Evolutionary conservation across 2,888 invertebrate species (phyloP).

Genomic region (Nephrotoma appendiculata): DNA sequence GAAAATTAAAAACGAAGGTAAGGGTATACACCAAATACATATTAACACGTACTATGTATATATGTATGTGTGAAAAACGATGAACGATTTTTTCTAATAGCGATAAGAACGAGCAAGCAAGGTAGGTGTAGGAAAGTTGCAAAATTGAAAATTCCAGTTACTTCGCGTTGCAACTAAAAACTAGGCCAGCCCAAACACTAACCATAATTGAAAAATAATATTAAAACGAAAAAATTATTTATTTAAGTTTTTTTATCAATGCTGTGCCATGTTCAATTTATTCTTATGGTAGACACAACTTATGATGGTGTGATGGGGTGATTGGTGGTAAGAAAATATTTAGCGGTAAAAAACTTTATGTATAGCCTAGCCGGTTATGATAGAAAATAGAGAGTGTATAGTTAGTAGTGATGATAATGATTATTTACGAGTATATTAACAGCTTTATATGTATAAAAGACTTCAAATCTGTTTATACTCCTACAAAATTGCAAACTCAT

Average conservation of each 20-base stretch:
- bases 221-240: neutral
- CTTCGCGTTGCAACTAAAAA: neutral
- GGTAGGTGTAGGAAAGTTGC: neutral
- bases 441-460: neutral
- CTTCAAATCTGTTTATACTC: neutral
- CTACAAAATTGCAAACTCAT: neutral
- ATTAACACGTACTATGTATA: no score
- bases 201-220: neutral
- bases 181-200: neutral
- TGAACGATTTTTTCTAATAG: neutral
- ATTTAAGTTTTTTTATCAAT: neutral
- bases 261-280: neutral
- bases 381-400: neutral
- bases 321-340: neutral
- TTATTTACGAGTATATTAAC: neutral
- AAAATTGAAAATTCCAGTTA: neutral
- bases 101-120: neutral
- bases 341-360: no score
- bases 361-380: no score
- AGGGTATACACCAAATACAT: neutral
- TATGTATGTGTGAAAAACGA: neutral
- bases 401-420: neutral
- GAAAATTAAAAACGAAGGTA: neutral
- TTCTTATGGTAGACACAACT: neutral
- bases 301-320: neutral